Conservation (phyloP, 2,113 vertebrate species). For the Pundamilia nyererei region DNA sequence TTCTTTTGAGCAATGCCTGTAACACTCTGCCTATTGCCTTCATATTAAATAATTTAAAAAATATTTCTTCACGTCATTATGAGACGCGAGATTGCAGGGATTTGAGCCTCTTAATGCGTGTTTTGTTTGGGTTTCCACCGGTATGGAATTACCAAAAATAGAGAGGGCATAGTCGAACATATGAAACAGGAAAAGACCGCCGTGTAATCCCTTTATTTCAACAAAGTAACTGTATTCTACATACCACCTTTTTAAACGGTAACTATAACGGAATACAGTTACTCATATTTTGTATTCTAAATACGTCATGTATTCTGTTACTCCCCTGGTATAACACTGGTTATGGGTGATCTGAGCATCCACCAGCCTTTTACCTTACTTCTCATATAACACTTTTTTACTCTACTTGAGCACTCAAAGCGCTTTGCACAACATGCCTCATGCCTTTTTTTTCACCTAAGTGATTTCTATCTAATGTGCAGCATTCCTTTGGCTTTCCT, state of each 20-base stretch:
- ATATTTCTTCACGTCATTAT: neutral
- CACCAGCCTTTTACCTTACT: neutral
- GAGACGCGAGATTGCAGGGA: neutral
- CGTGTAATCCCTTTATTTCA: neutral
- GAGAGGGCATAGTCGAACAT: neutral
- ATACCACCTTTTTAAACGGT: neutral
- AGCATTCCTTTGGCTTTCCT: neutral
- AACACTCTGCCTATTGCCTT: neutral
- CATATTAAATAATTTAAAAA: neutral
- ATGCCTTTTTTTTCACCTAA: neutral
- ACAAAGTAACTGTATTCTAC: accelerated
- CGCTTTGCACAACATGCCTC: neutral
- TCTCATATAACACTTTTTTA: neutral
- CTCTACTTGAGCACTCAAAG: neutral
- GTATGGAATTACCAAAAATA: neutral
- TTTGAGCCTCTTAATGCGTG: neutral
- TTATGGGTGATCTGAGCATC: neutral
- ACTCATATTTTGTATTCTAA: neutral
- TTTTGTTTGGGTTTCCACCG: neutral
- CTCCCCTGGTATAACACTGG: neutral
- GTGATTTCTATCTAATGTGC: neutral
- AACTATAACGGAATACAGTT: neutral
- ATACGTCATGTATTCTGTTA: neutral
- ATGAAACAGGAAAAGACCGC: neutral
- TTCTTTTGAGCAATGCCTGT: accelerated